Evolutionary conservation across 1,140 invertebrate genomes (phyloP), one percentile per base, ranked within the genome.

Genomic region (Mya arenaria): DNA sequence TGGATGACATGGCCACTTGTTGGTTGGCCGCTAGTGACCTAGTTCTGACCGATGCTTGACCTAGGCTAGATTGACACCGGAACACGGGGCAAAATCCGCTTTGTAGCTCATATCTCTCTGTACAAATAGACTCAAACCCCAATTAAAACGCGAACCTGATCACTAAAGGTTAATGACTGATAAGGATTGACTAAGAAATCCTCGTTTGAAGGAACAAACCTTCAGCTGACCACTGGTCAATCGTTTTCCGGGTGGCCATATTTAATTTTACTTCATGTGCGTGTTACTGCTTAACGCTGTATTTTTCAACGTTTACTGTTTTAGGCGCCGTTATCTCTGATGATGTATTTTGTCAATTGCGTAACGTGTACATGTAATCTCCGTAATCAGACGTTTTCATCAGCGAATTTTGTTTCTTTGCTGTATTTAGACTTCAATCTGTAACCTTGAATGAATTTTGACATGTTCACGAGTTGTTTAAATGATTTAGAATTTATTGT

Each of bases 41-140:
- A 80, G 34, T 80, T 80, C 71, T 71, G 77, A 80, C 77, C 77
- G 77, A 69, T 41, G 44, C 65, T 80, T 80, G 77, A 80, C 77
- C 77, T 80, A 80, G 77, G 77, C 77, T 65, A 80, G 44, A 30
- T n/a, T 80, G 77, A 71, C 77, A 71, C 63, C 65, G 48, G 34
- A 58, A 55, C 30, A 25, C 17, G 66, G 34, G 66, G 39, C 65
- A 80, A 71, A 34, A 58, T 25, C 77, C 65, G n/a, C 52, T 60
- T 17, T 58, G 25, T 44, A 36, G 25, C 15, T 15, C 34, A 39
- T 71, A 71, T 71, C 77, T 28, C 30, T 3, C 65, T 80, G 44
- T 60, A 23, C 58, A 80, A 69, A 80, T 58, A 80, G 19, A 56
- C 37, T 32, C n/a, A 60, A 55, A 69, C 41, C 36, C 36, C 71